Evolutionary conservation across 1,140 invertebrate species (phyloP).

Genomic region (Eriosoma lanigerum): DNA sequence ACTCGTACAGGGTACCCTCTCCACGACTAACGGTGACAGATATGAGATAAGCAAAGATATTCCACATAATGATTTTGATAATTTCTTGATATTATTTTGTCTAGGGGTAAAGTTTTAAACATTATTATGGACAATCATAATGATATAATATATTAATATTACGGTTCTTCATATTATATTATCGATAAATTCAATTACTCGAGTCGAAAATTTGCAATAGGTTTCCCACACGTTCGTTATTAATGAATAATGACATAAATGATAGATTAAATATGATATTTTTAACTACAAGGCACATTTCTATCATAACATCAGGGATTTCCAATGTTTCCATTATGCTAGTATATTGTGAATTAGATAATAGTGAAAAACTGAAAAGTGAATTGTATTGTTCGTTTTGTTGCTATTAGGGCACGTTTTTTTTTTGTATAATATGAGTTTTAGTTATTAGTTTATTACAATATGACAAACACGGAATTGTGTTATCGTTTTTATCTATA

Average conservation of each 20-base stretch:
- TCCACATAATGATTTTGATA: background rate
- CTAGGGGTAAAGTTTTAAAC: background rate
- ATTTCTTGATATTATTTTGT: background rate
- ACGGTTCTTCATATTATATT: background rate
- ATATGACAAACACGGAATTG: too few species aligned
- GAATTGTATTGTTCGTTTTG: too few species aligned
- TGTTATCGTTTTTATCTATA: too few species aligned
- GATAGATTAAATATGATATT: background rate
- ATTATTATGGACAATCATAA: slow-evolving; percentile 4
- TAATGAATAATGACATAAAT: background rate
- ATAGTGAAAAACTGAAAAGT: too few species aligned
- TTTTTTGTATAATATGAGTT: too few species aligned
- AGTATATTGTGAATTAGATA: too few species aligned
- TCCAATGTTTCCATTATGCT: too few species aligned
- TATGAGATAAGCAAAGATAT: slow-evolving; percentile 18
- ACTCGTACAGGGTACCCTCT: slow-evolving; percentile 1
- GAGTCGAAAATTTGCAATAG: background rate
- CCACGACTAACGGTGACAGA: background rate
- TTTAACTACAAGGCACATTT: too few species aligned
- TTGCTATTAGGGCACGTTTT: too few species aligned
- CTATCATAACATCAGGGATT: too few species aligned
- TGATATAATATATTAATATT: too few species aligned
- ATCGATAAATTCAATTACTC: background rate
- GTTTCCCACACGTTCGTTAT: slow-evolving; percentile 1
- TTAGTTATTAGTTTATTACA: too few species aligned